Percentiles rank a stretch among this genome's conserved stretches.
Evolutionary conservation across 2,888 invertebrate species (phyloP).

Genomic region (Macrosoma leucophasiata): DNA sequence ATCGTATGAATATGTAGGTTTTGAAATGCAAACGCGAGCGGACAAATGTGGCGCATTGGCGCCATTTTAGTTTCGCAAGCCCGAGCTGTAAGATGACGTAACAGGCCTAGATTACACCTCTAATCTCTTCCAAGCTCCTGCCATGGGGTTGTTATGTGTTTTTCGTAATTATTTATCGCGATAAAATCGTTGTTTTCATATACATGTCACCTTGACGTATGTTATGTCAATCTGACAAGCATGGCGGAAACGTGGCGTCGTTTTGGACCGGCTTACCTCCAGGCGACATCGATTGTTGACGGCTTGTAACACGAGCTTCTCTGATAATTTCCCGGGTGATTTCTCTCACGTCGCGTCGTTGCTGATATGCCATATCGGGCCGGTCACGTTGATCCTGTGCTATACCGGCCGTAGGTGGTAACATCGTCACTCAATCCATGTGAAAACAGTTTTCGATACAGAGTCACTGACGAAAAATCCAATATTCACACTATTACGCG

Average conservation of each 20-base stretch:
- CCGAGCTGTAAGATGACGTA: slow-evolving; percentile 61
- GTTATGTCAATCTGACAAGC: slow-evolving; percentile 75
- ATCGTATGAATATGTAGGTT: background rate
- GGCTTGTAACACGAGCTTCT: slow-evolving; percentile 59
- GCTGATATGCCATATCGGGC: slow-evolving; percentile 68
- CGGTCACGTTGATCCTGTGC: slow-evolving; percentile 66
- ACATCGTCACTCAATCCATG: slow-evolving; percentile 70
- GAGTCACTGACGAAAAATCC: slow-evolving; percentile 40
- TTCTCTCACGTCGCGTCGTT: slow-evolving; percentile 65
- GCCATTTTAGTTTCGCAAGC: slow-evolving; percentile 70
- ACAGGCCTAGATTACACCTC: slow-evolving; percentile 44
- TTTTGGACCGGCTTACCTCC: slow-evolving; percentile 50
- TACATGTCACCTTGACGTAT: slow-evolving; percentile 74
- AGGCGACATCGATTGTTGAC: slow-evolving; percentile 65
- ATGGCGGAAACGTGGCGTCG: slow-evolving; percentile 76
- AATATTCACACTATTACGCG: slow-evolving; percentile 8
- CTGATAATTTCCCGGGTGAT: slow-evolving; percentile 65
- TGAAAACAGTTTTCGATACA: slow-evolving; percentile 41
- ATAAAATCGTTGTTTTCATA: slow-evolving; percentile 62
- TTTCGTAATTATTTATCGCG: slow-evolving; percentile 36
- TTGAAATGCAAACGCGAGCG: slow-evolving; percentile 13
- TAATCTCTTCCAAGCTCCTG: slow-evolving; percentile 26
- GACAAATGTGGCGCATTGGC: slow-evolving; percentile 43
- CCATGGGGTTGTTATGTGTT: slow-evolving; percentile 29
- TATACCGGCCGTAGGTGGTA: slow-evolving; percentile 71